A percentile compares a stretch with the other conserved stretches of the same genome.
Conservation (phyloP, 2,888 invertebrate species). For the Nomada fabriciana region DNA sequence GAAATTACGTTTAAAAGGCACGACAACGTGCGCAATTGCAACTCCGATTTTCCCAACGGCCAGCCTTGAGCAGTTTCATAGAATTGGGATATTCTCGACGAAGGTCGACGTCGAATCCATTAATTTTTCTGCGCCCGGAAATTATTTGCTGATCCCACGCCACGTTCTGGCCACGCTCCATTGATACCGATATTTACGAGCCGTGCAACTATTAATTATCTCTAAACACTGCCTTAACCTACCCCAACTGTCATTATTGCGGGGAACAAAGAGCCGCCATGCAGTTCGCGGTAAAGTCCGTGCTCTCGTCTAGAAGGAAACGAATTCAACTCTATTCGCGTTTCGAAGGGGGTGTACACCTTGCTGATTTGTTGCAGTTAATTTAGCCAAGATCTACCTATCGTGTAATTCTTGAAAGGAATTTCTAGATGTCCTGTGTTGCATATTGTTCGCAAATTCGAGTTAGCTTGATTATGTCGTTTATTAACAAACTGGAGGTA, state of each 20-base stretch:
- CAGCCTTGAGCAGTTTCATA: constrained; percentile 45
- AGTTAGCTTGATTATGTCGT: background rate
- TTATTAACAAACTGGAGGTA: background rate
- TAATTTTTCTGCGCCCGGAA: constrained; percentile 77
- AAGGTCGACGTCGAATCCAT: constrained; percentile 73
- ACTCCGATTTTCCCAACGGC: constrained; percentile 7
- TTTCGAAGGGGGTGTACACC: background rate
- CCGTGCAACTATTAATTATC: constrained; percentile 78
- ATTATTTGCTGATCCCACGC: constrained; percentile 70
- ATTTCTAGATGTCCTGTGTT: background rate
- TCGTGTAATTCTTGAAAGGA: background rate
- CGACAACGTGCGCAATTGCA: no score
- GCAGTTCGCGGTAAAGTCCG: constrained; percentile 19
- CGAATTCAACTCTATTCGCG: background rate
- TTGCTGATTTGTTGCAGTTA: background rate
- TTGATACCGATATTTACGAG: constrained; percentile 76
- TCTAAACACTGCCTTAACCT: constrained; percentile 74
- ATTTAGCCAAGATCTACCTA: background rate
- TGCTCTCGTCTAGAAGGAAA: background rate
- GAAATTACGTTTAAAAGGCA: constrained; percentile 47
- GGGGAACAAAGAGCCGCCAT: constrained; percentile 57
- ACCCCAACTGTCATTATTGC: constrained; percentile 70
- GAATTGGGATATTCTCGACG: constrained; percentile 42
- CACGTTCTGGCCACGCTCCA: constrained; percentile 72
- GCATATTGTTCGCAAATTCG: background rate